A percentile compares a stretch with the other conserved stretches of the same genome.
Conservation (phyloP, 2,113 vertebrate species). For the Ameiurus melas region DNA sequence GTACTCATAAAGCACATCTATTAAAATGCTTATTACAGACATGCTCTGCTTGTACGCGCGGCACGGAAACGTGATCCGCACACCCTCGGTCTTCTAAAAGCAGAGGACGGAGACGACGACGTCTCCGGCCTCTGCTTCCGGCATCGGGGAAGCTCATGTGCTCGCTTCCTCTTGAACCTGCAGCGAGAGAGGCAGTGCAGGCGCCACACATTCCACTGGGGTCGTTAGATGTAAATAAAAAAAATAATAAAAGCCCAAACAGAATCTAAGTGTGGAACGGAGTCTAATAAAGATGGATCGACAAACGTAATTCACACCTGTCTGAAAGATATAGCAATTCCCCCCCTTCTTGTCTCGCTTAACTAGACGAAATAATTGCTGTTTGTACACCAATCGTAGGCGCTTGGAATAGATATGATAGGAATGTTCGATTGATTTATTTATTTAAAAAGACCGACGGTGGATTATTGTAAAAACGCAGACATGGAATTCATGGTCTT, state of each 20-base stretch:
- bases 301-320: neutral
- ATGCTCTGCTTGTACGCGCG: neutral
- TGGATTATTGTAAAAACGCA: neutral
- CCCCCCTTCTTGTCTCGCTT: neutral
- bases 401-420: neutral
- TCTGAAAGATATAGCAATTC: neutral
- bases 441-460: neutral
- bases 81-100: neutral
- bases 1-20: neutral
- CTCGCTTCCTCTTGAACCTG: neutral
- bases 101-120: neutral
- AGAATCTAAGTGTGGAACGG: conserved; percentile 36
- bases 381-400: neutral
- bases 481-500: neutral
- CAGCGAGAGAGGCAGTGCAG: neutral
- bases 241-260: conserved; percentile 47
- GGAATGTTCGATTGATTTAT: too few species aligned
- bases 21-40: neutral
- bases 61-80: neutral
- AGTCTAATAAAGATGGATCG: conserved; percentile 37
- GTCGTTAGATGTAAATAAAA: conserved; percentile 48
- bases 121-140: neutral
- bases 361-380: neutral
- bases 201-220: conserved; percentile 34
- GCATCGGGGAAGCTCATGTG: neutral